phyloP scores from a whole-genome alignment of 2,888 invertebrate genomes.

The Aphidius colemani region DNA sequence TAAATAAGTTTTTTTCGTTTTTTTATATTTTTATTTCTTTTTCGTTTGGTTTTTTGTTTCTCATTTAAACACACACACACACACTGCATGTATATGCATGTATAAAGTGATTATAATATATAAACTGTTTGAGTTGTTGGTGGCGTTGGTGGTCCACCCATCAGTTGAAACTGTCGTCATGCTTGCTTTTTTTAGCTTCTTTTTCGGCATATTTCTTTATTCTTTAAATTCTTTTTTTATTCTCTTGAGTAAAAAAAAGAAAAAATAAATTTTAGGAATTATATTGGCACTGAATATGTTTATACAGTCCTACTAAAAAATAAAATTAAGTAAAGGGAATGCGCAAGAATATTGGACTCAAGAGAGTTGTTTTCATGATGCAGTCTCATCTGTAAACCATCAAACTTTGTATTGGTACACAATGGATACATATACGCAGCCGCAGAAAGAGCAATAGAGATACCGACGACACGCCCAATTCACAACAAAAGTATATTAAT shows the following conservation, averaged over 20 bases:
- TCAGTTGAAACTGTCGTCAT: slow-evolving; percentile 11
- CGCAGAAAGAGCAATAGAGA: slow-evolving; percentile 31
- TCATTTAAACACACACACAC: too few species aligned
- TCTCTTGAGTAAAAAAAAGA: background rate
- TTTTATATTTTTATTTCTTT: too few species aligned
- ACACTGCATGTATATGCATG: too few species aligned
- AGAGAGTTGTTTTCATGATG: slow-evolving; percentile 33
- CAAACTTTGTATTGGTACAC: slow-evolving; percentile 14
- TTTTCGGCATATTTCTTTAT: too few species aligned
- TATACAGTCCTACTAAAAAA: slow-evolving; percentile 32
- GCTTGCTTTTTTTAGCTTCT: slow-evolving; percentile 3
- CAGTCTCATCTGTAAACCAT: slow-evolving; percentile 5
- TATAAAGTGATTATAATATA: too few species aligned
- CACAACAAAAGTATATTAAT: too few species aligned
- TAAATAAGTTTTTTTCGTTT: too few species aligned
- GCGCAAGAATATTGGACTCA: slow-evolving; percentile 40
- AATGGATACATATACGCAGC: slow-evolving; percentile 18
- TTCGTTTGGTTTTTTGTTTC: too few species aligned
- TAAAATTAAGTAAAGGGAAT: background rate
- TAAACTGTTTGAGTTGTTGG: background rate
- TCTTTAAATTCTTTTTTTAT: too few species aligned
- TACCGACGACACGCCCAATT: slow-evolving; percentile 35
- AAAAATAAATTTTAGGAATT: slow-evolving; percentile 5
- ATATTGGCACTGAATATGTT: slow-evolving; percentile 35
- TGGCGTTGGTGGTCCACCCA: slow-evolving; percentile 15